phyloP scores from a whole-genome alignment of 2,113 vertebrate species.

The Petromus typicus region DNA sequence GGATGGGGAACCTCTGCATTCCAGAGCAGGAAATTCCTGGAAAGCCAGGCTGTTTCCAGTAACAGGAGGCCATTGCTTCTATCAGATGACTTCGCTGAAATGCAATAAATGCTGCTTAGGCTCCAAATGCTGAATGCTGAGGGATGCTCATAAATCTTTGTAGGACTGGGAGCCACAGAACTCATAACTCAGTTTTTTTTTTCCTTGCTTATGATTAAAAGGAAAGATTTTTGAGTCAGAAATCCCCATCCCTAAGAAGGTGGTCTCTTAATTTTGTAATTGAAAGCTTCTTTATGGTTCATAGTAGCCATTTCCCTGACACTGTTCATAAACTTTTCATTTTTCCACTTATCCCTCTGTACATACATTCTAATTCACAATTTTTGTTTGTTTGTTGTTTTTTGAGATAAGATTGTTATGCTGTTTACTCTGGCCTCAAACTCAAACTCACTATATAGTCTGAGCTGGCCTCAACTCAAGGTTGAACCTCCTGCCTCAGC shows the following conservation, averaged over 20 bases:
- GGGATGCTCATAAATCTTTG: neutral
- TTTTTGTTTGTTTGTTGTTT: no score
- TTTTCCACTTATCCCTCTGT: neutral
- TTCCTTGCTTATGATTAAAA: neutral
- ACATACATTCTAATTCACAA: neutral
- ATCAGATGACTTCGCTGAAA: constrained; percentile 29
- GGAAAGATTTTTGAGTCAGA: neutral
- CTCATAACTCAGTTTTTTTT: neutral
- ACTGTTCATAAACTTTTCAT: neutral
- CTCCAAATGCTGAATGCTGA: neutral
- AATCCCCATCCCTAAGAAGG: neutral
- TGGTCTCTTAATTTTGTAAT: neutral
- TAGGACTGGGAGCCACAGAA: neutral
- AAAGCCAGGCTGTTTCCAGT: constrained; percentile 43
- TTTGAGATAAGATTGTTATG: no score
- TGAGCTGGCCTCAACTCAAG: no score
- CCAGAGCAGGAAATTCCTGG: constrained; percentile 61
- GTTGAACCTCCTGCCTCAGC: no score
- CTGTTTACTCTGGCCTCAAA: no score
- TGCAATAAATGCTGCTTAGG: neutral
- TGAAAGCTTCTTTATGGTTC: neutral
- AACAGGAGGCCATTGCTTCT: constrained; percentile 24
- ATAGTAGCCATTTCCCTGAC: neutral
- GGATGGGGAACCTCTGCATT: neutral
- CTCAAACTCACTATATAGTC: no score